Evolutionary conservation across 2,113 vertebrate genomes (phyloP).

Genomic region (Mustela lutreola): DNA sequence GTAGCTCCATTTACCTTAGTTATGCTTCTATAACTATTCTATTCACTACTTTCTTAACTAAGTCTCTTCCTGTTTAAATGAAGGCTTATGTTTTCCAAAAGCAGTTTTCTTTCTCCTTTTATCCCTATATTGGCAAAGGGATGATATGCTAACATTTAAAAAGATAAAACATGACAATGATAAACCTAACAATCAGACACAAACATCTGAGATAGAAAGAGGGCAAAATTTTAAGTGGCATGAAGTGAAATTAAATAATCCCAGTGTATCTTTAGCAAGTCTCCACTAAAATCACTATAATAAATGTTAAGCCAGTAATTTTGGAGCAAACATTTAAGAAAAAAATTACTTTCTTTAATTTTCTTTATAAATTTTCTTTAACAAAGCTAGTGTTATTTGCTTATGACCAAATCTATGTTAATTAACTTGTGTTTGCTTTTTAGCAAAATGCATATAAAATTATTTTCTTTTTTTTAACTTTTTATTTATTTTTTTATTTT

Average conservation of each 20-base stretch:
- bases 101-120: background rate
- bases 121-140: background rate
- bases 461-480: background rate
- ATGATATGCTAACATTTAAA: background rate
- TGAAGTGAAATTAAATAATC: background rate
- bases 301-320: background rate
- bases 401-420: background rate
- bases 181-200: background rate
- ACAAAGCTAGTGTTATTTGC: background rate
- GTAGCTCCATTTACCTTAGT: background rate
- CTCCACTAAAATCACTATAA: background rate
- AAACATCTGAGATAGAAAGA: background rate
- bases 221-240: background rate
- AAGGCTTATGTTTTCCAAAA: slow-evolving; percentile 37
- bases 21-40: background rate
- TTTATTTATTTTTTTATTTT: too few relatives aligned
- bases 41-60: slow-evolving; percentile 39
- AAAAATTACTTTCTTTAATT: background rate
- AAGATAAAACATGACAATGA: background rate
- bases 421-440: background rate
- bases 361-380: background rate
- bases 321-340: background rate
- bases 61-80: slow-evolving; percentile 38
- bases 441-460: background rate
- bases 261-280: background rate